A percentile compares a stretch with the other conserved stretches of the same genome.
Evolutionary conservation across 2,113 vertebrate genomes (phyloP).

Genomic region (Phaethon lepturus): DNA sequence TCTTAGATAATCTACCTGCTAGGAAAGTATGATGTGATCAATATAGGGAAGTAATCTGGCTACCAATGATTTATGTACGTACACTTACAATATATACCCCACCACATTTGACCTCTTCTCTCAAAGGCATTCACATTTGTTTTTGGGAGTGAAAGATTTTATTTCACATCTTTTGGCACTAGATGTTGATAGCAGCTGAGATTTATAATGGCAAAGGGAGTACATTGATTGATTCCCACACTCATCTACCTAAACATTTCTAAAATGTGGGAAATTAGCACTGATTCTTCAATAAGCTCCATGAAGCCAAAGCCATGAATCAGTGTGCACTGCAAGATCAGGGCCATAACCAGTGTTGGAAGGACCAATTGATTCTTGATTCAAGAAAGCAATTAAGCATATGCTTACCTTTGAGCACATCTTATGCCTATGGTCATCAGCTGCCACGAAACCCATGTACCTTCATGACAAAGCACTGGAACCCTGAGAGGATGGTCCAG

Average conservation of each 20-base stretch:
- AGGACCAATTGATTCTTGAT: background rate
- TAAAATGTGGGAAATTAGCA: slow-evolving; percentile 28
- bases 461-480: background rate
- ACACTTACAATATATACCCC: background rate
- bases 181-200: slow-evolving; percentile 1
- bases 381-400: background rate
- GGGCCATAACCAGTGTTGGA: background rate
- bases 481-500: background rate
- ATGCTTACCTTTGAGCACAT: background rate
- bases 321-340: background rate
- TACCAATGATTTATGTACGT: slow-evolving; percentile 26
- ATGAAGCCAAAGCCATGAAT: background rate
- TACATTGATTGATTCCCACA: background rate
- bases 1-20: slow-evolving; percentile 70
- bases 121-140: slow-evolving; percentile 36
- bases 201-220: slow-evolving; percentile 12
- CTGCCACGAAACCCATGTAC: background rate
- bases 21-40: slow-evolving; percentile 62
- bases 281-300: background rate
- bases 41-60: slow-evolving; percentile 52
- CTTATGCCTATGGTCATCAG: background rate
- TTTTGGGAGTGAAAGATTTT: slow-evolving; percentile 34
- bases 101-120: background rate
- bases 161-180: slow-evolving; percentile 19
- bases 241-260: slow-evolving; percentile 33